Conservation (phyloP, 30 jellyfish, hydroid and myxozoan genomes). For the Aurelia sp. region DNA sequence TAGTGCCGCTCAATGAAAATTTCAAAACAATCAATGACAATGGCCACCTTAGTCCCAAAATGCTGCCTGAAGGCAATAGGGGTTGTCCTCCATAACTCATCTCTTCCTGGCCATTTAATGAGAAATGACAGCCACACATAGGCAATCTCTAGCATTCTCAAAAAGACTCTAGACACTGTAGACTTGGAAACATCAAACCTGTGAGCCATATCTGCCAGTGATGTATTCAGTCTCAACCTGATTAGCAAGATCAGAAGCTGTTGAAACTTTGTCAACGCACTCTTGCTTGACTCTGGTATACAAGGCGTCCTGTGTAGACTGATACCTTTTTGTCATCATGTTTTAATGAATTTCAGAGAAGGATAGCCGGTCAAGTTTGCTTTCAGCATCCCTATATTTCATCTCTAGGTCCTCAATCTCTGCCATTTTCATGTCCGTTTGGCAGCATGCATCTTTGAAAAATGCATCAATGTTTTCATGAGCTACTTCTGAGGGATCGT, state of each 20-base stretch:
- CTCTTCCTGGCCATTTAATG: conserved; percentile 62
- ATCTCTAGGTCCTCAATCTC: neutral
- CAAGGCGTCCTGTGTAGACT: conserved; percentile 3
- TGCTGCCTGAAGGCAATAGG: conserved; percentile 27
- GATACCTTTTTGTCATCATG: neutral
- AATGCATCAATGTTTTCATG: neutral
- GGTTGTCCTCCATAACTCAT: conserved; percentile 30
- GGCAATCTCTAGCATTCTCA: conserved; percentile 39
- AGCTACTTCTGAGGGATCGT: no score
- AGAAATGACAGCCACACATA: conserved; percentile 21
- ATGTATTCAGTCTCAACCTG: neutral
- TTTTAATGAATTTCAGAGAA: conserved; percentile 10
- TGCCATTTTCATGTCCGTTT: neutral
- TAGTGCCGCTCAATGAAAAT: conserved; percentile 13
- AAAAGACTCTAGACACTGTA: conserved; percentile 41
- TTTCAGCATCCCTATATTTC: neutral
- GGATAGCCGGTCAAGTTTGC: conserved; percentile 2
- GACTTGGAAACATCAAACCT: conserved; percentile 27
- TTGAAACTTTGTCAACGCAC: conserved; percentile 1
- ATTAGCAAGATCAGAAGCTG: conserved; percentile 1
- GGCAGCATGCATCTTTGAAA: neutral
- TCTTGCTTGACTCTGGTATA: neutral
- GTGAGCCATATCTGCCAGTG: conserved; percentile 26
- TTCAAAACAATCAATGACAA: conserved; percentile 26
- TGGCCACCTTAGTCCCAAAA: neutral